Base-by-base conservation (phyloP, 2,888 invertebrate species). In the Chrysopilus asiliformis region DNA sequence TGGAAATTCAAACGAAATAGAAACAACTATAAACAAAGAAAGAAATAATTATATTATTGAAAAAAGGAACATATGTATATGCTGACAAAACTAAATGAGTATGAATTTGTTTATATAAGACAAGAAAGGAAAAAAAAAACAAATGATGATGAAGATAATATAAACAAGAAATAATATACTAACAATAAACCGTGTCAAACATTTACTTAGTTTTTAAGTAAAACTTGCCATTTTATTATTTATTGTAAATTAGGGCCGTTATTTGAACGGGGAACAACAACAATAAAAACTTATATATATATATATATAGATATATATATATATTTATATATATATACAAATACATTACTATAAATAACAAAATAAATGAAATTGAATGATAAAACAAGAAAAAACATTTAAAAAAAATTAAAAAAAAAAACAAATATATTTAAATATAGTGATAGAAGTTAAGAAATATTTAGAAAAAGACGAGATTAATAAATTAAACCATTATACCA, bases 361-460 rank as follows among this genome's bases (percentile, higher is more conserved):
- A 51, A 43, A 46, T 47, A 51, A 51, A 50, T 51, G 47, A n/a
- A 47, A 49, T 52, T 29, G 39, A 38, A 35, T 29, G 10, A 38
- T 28, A 26, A 40, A 36, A 7, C 7, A 17, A 24, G 42, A 39
- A 26, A 24, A n/a, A n/a, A n/a, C n/a, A n/a, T n/a, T n/a, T n/a
- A n/a, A n/a, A n/a, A n/a, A n/a, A n/a, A n/a, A n/a, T n/a, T n/a
- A n/a, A 28, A 39, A 24, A 17, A 14, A 32, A 10, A 43, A 46
- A 46, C 44, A 49, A 45, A 49, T 48, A 49, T 48, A 45, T 47
- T 49, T 45, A 43, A 50, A 47, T 49, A 28, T 39, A 39, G 33
- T 34, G 20, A 38, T 38, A 34, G 28, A n/a, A 30, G 22, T 29
- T 24, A 29, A 38, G 29, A 38, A 24, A 25, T 29, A 29, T 34